phyloP scores from a whole-genome alignment of 2,113 vertebrate genomes.

The Dipodomys merriami region DNA sequence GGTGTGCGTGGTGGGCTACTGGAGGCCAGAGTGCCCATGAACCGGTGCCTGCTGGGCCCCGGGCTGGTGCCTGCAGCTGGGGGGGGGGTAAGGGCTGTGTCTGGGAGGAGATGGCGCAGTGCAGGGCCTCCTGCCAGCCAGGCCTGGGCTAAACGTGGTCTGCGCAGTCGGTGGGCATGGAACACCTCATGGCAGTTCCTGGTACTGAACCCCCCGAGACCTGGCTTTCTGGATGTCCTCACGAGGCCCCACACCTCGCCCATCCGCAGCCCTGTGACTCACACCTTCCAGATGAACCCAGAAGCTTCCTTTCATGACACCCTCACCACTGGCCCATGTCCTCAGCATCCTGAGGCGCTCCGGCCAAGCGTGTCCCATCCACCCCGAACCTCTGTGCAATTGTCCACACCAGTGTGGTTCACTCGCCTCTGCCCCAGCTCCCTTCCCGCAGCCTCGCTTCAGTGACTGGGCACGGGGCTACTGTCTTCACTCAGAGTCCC shows the following conservation, averaged over 20 bases:
- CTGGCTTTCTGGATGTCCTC: background rate
- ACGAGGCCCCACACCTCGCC: no score
- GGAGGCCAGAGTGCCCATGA: rapidly evolving
- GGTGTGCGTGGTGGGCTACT: rapidly evolving
- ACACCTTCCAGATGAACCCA: background rate
- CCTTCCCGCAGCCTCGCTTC: no score
- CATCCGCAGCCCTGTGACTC: background rate
- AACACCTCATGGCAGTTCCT: background rate
- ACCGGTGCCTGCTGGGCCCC: background rate
- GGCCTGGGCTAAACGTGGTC: background rate
- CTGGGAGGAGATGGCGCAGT: background rate
- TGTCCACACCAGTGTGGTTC: no score
- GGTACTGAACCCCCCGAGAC: background rate
- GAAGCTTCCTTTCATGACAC: no score
- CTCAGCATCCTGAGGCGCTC: background rate
- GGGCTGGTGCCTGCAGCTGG: background rate
- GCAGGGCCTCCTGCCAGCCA: background rate
- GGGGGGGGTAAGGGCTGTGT: background rate
- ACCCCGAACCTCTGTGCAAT: no score
- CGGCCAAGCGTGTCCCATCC: no score
- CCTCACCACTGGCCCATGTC: rapidly evolving
- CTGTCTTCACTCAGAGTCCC: background rate
- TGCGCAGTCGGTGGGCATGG: rapidly evolving
- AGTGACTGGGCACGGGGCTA: no score
- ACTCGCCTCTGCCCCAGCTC: no score